Evolutionary conservation across 1,140 invertebrate species (phyloP), one percentile per base, ranked within the genome.

Genomic region (Aporrectodea caliginosa): DNA sequence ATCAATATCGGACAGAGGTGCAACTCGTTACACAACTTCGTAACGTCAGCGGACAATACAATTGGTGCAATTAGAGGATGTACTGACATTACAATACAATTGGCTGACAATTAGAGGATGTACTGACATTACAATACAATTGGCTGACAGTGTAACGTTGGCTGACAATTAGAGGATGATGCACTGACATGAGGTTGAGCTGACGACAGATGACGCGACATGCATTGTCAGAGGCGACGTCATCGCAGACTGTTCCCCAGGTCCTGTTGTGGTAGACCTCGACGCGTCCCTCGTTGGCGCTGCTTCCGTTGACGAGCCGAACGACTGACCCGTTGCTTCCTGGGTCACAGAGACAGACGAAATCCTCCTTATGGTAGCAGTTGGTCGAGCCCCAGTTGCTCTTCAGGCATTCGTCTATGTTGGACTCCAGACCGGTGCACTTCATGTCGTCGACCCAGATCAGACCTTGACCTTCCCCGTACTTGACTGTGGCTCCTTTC

Each of bases 211-310:
- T 81, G 0, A 86, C 80, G 1, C 77, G 71, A 0, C 84, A 85
- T 58, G 81, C 81, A 1, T n/a, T 75, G 2, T 80, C 75, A 16
- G 81, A 79, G 34, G 85, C 86, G 0, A 77, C 75, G 33, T 84
- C 81, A 1, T 80, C 83, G 78, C 85, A 87, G 12, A 85, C 81
- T 34, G 75, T 83, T 2, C 78, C 74, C 85, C 84, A 85, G 22
- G 77, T 71, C 29, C 80, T 79, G 75, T 83, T 82, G 2, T 87
- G 79, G 71, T 69, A 82, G 1, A 85, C 79, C 73, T 84, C 83
- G 22, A 85, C 81, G 29, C 80, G n/a, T 1, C 83, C 83, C 31
- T 81, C 78, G 16, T 16, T 73, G n/a, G 16, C 16, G 31, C 29
- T 31, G 32, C 31, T 43, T 35, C 78, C 78, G 6, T 71, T 71